A percentile compares a stretch with the other conserved stretches of the same genome.
These are phyloP conservation scores for Chrysotoxum bicinctum DNA, from an alignment of 2,888 invertebrate species.

Conservation along the genomic window DNA sequence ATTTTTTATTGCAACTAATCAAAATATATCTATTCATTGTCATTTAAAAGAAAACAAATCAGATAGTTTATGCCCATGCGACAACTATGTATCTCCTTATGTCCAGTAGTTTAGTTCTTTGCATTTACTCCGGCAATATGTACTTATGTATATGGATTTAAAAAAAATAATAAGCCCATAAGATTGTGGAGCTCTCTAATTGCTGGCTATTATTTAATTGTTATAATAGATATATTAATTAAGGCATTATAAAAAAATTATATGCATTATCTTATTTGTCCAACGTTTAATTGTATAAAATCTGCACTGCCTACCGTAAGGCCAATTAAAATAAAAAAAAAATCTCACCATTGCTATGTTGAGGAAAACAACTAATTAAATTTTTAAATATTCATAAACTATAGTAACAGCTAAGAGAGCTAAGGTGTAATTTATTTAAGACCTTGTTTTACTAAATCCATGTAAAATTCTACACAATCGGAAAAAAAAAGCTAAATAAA, in stretches of 20 bases:
- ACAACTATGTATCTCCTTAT: too few species aligned
- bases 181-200: background rate
- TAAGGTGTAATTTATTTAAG: background rate
- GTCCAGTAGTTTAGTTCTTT: background rate
- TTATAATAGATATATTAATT: background rate
- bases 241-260: background rate
- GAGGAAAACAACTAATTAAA: slow-evolving; percentile 9
- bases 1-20: background rate
- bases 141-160: too few species aligned
- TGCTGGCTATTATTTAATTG: slow-evolving; percentile 10
- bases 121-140: background rate
- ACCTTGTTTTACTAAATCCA: background rate
- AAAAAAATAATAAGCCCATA: background rate
- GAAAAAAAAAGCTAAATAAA: background rate
- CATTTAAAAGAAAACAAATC: background rate
- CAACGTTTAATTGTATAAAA: background rate
- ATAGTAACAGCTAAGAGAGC: background rate
- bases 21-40: background rate
- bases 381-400: slow-evolving; percentile 20
- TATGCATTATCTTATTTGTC: background rate
- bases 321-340: background rate
- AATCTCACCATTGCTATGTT: slow-evolving; percentile 10
- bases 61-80: too few species aligned
- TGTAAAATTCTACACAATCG: background rate
- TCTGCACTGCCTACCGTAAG: background rate